Percentiles rank a stretch among this genome's conserved stretches.
These are phyloP conservation scores for Marronus borbonicus DNA, from an alignment of 2,888 invertebrate species.

Conservation along the genomic window DNA sequence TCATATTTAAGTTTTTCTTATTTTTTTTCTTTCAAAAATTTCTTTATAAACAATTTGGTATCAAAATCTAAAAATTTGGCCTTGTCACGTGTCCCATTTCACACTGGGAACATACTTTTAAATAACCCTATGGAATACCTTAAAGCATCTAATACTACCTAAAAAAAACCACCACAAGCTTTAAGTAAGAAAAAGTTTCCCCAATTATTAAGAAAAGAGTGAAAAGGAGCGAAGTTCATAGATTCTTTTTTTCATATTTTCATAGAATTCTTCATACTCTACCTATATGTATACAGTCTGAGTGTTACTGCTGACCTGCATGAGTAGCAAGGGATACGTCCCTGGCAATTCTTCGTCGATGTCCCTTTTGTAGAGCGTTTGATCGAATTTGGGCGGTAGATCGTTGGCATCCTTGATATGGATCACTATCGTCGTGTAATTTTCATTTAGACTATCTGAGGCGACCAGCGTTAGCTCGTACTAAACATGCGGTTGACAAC, in stretches of 20 bases:
- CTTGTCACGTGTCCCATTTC: no score
- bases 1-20: no score
- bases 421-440: slow-evolving; percentile 86
- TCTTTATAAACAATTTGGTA: no score
- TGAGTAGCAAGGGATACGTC: slow-evolving; percentile 80
- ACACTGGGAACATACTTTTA: not conserved
- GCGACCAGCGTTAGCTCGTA: slow-evolving; percentile 92
- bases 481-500: slow-evolving; percentile 72
- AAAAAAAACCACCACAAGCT: not conserved
- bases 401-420: slow-evolving; percentile 91
- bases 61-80: no score
- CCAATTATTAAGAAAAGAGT: no score
- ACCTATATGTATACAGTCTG: slow-evolving; percentile 19
- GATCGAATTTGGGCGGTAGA: slow-evolving; percentile 86
- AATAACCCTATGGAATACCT: no score
- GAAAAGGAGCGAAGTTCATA: not conserved
- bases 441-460: slow-evolving; percentile 92
- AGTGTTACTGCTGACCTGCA: slow-evolving; percentile 74
- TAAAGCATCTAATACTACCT: no score
- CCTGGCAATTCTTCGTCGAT: slow-evolving; percentile 84
- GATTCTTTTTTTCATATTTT: slow-evolving; percentile 1
- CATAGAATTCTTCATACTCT: slow-evolving; percentile 28
- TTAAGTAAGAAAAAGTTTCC: not conserved
- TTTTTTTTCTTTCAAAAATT: no score
- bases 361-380: slow-evolving; percentile 80